These are phyloP conservation scores for Amphipyra tragopoginis DNA, from an alignment of 2,888 invertebrate species.

Conservation along the genomic window DNA sequence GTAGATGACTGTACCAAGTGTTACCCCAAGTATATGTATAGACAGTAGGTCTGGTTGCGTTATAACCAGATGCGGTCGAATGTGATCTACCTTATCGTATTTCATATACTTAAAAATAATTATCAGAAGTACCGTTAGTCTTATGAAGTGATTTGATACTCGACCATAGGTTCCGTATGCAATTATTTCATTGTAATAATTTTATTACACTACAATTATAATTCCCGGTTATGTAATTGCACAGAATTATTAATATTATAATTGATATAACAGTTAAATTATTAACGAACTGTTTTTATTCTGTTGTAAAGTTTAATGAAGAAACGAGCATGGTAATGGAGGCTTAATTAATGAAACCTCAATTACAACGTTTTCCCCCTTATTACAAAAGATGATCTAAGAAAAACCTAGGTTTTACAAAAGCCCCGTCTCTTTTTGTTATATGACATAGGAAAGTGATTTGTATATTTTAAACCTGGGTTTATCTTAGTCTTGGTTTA, in stretches of 20 bases:
- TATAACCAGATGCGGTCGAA: neutral
- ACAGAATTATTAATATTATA: neutral
- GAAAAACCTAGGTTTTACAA: too few relatives aligned
- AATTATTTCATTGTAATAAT: neutral
- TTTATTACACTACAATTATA: too few relatives aligned
- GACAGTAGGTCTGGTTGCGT: too few relatives aligned
- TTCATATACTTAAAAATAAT: neutral
- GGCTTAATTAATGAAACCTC: constrained; percentile 21
- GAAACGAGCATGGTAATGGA: constrained; percentile 11
- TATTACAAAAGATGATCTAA: too few relatives aligned
- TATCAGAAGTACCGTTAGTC: neutral
- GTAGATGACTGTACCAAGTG: too few relatives aligned
- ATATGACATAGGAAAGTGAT: too few relatives aligned
- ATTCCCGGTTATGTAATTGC: neutral
- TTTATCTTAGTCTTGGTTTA: too few relatives aligned
- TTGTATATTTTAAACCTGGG: too few relatives aligned
- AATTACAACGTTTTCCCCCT: constrained; percentile 29
- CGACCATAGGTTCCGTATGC: neutral
- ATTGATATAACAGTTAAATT: constrained; percentile 24
- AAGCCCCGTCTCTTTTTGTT: too few relatives aligned
- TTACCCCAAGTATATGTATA: too few relatives aligned
- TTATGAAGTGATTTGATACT: neutral
- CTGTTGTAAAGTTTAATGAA: constrained; percentile 19
- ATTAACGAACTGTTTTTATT: constrained; percentile 1
- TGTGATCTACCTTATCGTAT: neutral